These are phyloP conservation scores for Galeopterus variegatus DNA, from an alignment of 2,113 vertebrate species.

Conservation along the genomic window DNA sequence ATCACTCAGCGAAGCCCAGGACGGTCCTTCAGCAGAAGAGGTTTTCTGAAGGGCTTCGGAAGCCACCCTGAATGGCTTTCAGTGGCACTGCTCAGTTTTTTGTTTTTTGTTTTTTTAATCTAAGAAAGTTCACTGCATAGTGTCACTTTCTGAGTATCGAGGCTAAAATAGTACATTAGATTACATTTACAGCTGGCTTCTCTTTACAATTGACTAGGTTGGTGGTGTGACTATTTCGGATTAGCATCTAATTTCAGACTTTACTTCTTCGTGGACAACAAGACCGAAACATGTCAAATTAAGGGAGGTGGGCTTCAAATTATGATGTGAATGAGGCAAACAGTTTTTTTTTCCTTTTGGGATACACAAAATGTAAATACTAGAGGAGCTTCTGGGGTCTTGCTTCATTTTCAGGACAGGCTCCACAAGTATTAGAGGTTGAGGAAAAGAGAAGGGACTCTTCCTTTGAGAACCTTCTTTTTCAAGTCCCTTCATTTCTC, in stretches of 20 bases:
- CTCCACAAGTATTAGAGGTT: not conserved
- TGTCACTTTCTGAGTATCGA: not conserved
- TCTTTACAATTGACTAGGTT: not conserved
- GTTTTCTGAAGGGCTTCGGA: not conserved
- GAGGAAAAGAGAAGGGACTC: not conserved
- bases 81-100: too few relatives aligned
- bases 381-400: not conserved
- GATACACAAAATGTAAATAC: rapidly evolving
- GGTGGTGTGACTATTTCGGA: not conserved
- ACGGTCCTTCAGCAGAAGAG: not conserved
- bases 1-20: not conserved
- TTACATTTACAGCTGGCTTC: too few relatives aligned
- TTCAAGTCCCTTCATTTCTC: not conserved
- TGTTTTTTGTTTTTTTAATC: not conserved
- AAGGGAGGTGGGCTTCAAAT: not conserved
- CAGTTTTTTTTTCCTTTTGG: not conserved
- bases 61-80: not conserved
- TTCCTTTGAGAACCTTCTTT: not conserved
- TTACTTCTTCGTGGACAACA: not conserved
- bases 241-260: not conserved
- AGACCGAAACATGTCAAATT: not conserved
- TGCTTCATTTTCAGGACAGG: not conserved
- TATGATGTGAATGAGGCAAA: not conserved
- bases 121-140: not conserved
- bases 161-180: not conserved